Evolutionary conservation across 2,888 invertebrate genomes (phyloP), one percentile per base, ranked within the genome.

Genomic region (Beris chalybata): DNA sequence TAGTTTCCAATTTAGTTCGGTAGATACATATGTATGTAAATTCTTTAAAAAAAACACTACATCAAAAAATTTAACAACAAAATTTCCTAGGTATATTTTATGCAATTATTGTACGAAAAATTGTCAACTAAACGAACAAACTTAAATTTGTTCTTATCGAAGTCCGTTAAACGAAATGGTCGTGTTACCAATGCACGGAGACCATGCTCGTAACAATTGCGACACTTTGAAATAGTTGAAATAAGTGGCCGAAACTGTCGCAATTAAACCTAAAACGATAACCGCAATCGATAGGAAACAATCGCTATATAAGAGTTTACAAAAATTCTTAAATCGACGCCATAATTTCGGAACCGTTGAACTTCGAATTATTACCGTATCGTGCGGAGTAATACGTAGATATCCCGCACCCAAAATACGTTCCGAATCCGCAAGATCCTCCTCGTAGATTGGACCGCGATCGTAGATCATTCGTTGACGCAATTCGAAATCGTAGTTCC

Each of bases 121-220:
- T 53, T 53, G 22, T 22, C 22, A 53, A 53, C 29, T 29, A 9
- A 22, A 22, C 22, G 4, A 50, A 53, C 2, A 22, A 15, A 29
- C 3, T 29, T 13, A 50, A 50, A 13, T 15, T 50, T 50, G 7
- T 50, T n/a, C 57, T 3, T 22, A 22, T 22, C 38, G 69, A 54
- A 70, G 53, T 53, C 61, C 69, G 45, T 31, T 55, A 48, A 70
- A 69, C 7, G 71, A 66, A 43, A 58, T 53, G 6, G 85, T 84
- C 0, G 86, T 82, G 74, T 91, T 91, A 44, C 86, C 77, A 71
- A 92, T 83, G 79, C 92, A 92, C 2, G 92, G 90, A 31, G 89
- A 88, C 50, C 88, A 85, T 72, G 89, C 90, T 47, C 83, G 83
- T 0, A 87, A 86, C 54, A 87, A 88, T 53, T 82, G 80, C 12